Base-by-base conservation (phyloP, 2,888 invertebrate species). In the Leptura quadrifasciata region DNA sequence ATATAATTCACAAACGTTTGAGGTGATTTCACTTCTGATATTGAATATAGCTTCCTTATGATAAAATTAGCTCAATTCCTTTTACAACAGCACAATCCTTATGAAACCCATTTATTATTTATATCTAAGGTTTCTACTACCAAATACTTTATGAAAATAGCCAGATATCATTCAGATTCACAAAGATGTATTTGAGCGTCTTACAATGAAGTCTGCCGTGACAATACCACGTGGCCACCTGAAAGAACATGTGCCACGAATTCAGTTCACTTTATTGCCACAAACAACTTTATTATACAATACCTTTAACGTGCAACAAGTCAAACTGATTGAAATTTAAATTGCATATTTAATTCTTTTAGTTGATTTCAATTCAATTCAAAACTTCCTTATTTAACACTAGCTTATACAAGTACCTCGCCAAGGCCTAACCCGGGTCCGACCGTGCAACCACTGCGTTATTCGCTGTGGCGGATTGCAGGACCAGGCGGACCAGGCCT, bases 221-320 rank as follows among this genome's bases (percentile, higher is more conserved):
- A 21, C 20, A 21, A 12, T 3, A 2, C 57, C 74, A 74, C 74
- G 74, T 74, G 74, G 68, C 31, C 74, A 74, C 61, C 74, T 61
- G 74, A 74, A 64, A 55, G 20, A 74, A 74, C 74, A 74, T 74
- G 74, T 74, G 74, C 74, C 21, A 31, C 24, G 21, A 58, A 54
- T 39, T 27, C 12, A n/a, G n/a, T 39, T 20, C 12, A n/a, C n/a
- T 39, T 20, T 60, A 55, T 39, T 20, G n/a, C 55, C 61, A 20
- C 61, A 18, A 71, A 71, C 61, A 71, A 61, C 15, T n/a, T 24
- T 24, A 71, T 57, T 69, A 35, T 31, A 58, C 57, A 69, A 69
- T 55, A 54, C 24, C 17, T 20, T 17, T 39, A 58, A 57, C 24
- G 57, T 31, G 27, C 27, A 31, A 31, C 27, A 31, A 6, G 27